These are phyloP conservation scores for Thecophora atra DNA, from an alignment of 2,888 invertebrate species.

Conservation along the genomic window DNA sequence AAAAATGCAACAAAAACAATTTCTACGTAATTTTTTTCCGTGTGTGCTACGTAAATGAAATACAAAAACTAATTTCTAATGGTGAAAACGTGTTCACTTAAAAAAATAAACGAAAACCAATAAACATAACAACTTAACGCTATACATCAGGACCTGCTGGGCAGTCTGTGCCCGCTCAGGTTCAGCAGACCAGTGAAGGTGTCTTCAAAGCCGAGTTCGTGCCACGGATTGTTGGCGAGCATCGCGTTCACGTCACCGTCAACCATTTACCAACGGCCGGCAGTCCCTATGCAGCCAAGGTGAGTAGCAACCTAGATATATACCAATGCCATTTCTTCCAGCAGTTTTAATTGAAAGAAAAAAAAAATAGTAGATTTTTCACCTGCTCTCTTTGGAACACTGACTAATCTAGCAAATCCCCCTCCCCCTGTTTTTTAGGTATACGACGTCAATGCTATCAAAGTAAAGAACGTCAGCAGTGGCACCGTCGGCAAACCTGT, in stretches of 20 bases:
- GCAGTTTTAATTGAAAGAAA: neutral
- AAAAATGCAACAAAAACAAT: constrained; percentile 47
- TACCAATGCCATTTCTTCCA: neutral
- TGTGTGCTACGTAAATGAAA: constrained; percentile 31
- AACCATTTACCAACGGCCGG: constrained; percentile 85
- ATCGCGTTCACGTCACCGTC: constrained; percentile 87
- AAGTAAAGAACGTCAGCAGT: constrained; percentile 89
- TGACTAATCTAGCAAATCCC: neutral
- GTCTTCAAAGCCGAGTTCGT: constrained; percentile 91
- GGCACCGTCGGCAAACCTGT: constrained; percentile 91
- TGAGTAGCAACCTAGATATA: constrained; percentile 60
- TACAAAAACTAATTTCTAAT: constrained; percentile 40
- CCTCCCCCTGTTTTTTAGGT: constrained; percentile 70
- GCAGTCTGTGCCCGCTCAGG: constrained; percentile 88
- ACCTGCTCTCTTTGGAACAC: neutral
- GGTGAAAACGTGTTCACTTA: constrained; percentile 12
- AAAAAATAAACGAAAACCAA: constrained; percentile 41
- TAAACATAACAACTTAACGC: constrained; percentile 38
- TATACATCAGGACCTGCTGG: constrained; percentile 82
- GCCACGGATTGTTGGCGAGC: constrained; percentile 90
- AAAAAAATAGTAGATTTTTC: too few species aligned
- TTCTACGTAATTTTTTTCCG: constrained; percentile 41
- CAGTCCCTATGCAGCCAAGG: constrained; percentile 93
- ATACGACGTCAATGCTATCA: constrained; percentile 92
- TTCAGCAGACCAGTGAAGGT: constrained; percentile 82